A percentile compares a stretch with the other conserved stretches of the same genome.
Conservation (phyloP, 2,888 invertebrate species). For the Ormyrus thymus region DNA sequence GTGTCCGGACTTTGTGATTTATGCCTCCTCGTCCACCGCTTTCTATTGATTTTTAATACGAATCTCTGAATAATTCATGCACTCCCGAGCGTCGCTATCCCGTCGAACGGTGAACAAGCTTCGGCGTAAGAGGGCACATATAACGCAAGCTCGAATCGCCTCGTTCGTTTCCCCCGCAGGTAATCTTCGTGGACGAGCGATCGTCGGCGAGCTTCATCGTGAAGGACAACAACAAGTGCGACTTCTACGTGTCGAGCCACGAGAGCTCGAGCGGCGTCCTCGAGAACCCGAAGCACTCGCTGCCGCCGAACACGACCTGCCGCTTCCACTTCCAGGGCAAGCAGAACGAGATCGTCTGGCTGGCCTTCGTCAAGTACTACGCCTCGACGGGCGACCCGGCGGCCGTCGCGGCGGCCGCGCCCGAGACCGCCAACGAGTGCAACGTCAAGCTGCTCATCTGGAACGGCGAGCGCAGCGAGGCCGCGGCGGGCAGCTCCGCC, state of each 20-base stretch:
- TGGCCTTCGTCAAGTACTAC: slow-evolving; percentile 89
- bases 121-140: too few relatives aligned
- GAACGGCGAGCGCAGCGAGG: slow-evolving; percentile 78
- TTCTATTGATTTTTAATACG: too few relatives aligned
- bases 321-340: slow-evolving; percentile 87
- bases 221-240: slow-evolving; percentile 84
- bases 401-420: slow-evolving; percentile 46
- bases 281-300: slow-evolving; percentile 85
- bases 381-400: slow-evolving; percentile 82
- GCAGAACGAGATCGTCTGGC: slow-evolving; percentile 87
- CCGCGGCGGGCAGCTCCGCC: neutral
- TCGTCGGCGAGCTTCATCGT: slow-evolving; percentile 82
- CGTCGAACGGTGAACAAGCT: too few relatives aligned
- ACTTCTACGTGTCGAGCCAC: slow-evolving; percentile 85
- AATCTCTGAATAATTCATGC: too few relatives aligned
- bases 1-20: too few relatives aligned
- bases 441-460: slow-evolving; percentile 85
- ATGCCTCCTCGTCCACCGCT: neutral
- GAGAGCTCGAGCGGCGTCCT: slow-evolving; percentile 84
- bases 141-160: neutral
- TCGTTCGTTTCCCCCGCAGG: slow-evolving; percentile 68
- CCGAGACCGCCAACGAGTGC: slow-evolving; percentile 77
- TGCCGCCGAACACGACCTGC: slow-evolving; percentile 89
- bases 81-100: too few relatives aligned
- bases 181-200: slow-evolving; percentile 85